These are phyloP conservation scores for Bradypodion ventrale DNA, from an alignment of 2,797 vertebrate species.

Conservation along the genomic window DNA sequence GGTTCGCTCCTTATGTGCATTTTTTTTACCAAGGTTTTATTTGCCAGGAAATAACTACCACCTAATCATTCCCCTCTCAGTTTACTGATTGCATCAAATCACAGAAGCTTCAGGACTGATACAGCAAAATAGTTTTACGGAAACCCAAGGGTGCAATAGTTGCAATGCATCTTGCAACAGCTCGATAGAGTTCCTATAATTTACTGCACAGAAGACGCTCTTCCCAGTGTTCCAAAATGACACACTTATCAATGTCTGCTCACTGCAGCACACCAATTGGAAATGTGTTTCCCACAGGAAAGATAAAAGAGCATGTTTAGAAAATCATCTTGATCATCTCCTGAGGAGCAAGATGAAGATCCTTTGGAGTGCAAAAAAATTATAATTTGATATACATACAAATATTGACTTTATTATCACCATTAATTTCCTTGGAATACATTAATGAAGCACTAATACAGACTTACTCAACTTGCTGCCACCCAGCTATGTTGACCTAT, in stretches of 20 bases:
- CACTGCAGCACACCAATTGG: not conserved
- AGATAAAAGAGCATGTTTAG: not conserved
- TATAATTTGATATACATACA: not conserved
- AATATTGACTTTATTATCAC: not conserved
- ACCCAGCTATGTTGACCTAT: not conserved
- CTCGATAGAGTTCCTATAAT: conserved; percentile 9
- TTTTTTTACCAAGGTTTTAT: not conserved
- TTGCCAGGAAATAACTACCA: conserved; percentile 26
- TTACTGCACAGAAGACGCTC: conserved; percentile 12
- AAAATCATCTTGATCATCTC: not conserved
- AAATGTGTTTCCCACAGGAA: not conserved
- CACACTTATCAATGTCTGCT: not conserved
- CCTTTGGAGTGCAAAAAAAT: not conserved
- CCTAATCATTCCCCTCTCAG: conserved; percentile 10
- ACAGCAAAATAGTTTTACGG: conserved; percentile 17
- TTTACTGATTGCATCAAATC: conserved; percentile 19
- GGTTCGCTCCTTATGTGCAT: conserved; percentile 13
- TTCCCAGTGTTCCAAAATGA: not conserved
- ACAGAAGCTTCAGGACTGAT: conserved; percentile 10
- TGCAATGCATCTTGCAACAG: conserved; percentile 1
- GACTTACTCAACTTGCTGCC: not conserved
- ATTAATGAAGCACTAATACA: not conserved
- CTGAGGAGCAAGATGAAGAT: not conserved
- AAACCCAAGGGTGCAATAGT: conserved; percentile 10
- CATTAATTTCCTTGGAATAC: not conserved